Percentiles rank a stretch among this genome's conserved stretches.
phyloP scores from a whole-genome alignment of 2,888 invertebrate species.

The Hydrotaea cyrtoneurina region DNA sequence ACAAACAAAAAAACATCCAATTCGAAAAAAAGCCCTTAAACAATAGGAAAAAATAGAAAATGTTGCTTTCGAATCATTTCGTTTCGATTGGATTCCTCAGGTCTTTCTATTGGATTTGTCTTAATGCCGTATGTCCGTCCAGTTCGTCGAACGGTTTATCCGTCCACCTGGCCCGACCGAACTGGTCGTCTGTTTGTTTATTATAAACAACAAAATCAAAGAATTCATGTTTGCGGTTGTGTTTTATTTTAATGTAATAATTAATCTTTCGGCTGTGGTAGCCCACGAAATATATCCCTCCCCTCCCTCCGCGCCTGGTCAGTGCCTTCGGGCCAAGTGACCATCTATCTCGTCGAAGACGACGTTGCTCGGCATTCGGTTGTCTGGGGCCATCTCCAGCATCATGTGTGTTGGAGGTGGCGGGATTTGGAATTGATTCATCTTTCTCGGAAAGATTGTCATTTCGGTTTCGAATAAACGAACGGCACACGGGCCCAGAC shows the following conservation, averaged over 20 bases:
- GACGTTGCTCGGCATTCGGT: not conserved
- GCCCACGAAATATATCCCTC: no score
- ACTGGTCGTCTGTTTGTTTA: constrained; percentile 24
- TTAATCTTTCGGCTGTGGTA: constrained; percentile 58
- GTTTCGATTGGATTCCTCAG: constrained; percentile 12
- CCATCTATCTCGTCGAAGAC: constrained; percentile 40
- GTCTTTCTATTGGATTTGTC: no score
- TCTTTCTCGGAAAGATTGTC: constrained; percentile 62
- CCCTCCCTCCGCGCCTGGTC: not conserved
- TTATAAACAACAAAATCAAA: constrained; percentile 50
- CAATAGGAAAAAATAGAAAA: constrained; percentile 1
- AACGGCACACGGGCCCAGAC: constrained; percentile 13
- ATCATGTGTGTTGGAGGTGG: not conserved
- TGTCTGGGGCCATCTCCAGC: constrained; percentile 11
- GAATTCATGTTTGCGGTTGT: constrained; percentile 64
- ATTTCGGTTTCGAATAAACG: constrained; percentile 32
- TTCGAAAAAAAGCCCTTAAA: constrained; percentile 16
- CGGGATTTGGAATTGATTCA: constrained; percentile 53
- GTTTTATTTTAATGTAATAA: constrained; percentile 65
- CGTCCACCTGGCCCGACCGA: not conserved
- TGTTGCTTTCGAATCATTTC: not conserved
- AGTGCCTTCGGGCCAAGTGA: constrained; percentile 47
- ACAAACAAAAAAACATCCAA: not conserved
- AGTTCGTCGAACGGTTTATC: no score
- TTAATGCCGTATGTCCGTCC: constrained; percentile 1